Base-by-base conservation (phyloP, 2,888 invertebrate species). In the Plebejus argus region DNA sequence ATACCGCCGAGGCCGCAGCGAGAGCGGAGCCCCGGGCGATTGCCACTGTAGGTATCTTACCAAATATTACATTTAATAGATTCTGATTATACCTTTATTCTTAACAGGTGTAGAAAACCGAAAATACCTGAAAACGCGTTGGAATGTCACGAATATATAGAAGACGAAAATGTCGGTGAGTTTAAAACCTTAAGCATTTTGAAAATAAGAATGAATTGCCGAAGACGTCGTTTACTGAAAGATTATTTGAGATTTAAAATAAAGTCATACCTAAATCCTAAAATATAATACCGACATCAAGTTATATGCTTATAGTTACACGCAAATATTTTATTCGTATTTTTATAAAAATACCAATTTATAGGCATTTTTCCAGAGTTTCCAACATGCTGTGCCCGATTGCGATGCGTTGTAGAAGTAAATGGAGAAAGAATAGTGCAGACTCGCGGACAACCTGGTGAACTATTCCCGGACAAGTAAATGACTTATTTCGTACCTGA, bases 61-160 rank as follows among this genome's bases (percentile, higher is more conserved):
- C 45, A 45, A n/a, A n/a, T n/a, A n/a, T n/a, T n/a, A n/a, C 10
- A 45, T 10, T 45, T 45, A 18, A 56, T n/a, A 56, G 56, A n/a
- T 56, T 58, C 58, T 58, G 58, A 58, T 58, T 15, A n/a, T 8
- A 20, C 20, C 20, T 20, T 49, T 61, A 7, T 35, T 75, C 39
- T 56, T 28, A 6, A 56, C 80, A 94, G 94, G 8, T 94, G 94
- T 82, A 87, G 94, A 77, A 94, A 94, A 82, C 94, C 94, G 1
- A 94, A 94, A 86, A 94, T 94, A 78, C 94, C 94, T 1, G 94
- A 94, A 85, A 94, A 94, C 78, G 94, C 94, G 1, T 83, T 94
- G 76, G 93, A 94, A 84, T 94, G 94, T 80, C 94, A 94, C 78
- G 94, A 94, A 81, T 94, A 93, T 76, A 94, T 94, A 79, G 94